Conservation (phyloP, 2,797 vertebrate genomes). For the Mormyrops boulengeri region DNA sequence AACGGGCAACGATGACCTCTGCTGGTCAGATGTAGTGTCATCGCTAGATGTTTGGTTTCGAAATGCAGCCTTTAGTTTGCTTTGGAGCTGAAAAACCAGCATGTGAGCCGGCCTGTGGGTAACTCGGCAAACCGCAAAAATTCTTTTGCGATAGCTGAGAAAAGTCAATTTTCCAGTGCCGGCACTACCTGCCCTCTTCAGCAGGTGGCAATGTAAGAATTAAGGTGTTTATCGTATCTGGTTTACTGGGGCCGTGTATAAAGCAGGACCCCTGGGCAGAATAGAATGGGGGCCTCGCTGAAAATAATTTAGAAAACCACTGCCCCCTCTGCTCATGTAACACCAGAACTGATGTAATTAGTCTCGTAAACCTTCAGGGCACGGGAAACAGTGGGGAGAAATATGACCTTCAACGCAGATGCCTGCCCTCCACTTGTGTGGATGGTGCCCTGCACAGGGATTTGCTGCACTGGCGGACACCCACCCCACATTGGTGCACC, state of each 20-base stretch:
- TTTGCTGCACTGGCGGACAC: conserved; percentile 19
- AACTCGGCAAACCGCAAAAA: background rate
- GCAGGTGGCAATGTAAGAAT: conserved; percentile 30
- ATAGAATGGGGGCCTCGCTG: conserved; percentile 17
- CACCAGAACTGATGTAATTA: conserved; percentile 38
- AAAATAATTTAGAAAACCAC: conserved; percentile 33
- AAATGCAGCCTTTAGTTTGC: conserved; percentile 1
- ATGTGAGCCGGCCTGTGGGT: background rate
- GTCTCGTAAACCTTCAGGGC: conserved; percentile 36
- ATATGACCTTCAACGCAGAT: conserved; percentile 36
- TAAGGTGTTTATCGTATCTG: conserved; percentile 21
- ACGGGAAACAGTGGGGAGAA: conserved; percentile 26
- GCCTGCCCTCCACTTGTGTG: conserved; percentile 31
- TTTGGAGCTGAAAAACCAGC: background rate
- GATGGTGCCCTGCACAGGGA: background rate
- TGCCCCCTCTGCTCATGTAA: conserved; percentile 32
- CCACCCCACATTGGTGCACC: background rate
- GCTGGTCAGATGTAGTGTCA: conserved; percentile 20
- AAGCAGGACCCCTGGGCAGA: conserved; percentile 17
- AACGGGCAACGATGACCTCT: conserved; percentile 34
- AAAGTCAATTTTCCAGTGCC: background rate
- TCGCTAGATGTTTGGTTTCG: background rate
- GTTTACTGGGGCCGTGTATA: background rate
- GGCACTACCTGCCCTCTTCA: conserved; percentile 13
- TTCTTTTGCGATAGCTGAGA: background rate